Evolutionary conservation across 2,888 invertebrate genomes (phyloP).

Genomic region (Linyphia triangularis): DNA sequence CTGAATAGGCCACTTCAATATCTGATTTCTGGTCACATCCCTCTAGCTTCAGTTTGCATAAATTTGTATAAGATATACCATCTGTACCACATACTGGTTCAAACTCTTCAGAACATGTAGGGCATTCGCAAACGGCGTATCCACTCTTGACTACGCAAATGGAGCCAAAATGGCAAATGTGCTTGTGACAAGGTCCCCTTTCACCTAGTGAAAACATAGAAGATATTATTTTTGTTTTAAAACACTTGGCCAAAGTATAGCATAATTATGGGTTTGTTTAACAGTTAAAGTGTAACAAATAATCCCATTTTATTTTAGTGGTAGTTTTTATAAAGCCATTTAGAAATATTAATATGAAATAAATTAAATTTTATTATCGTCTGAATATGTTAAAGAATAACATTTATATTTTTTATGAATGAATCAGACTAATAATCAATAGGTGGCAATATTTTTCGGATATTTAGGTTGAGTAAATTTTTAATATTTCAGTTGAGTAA

Average conservation of each 20-base stretch:
- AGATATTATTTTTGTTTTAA: not conserved
- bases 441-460: too few species aligned
- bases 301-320: too few species aligned
- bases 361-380: too few species aligned
- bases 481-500: too few species aligned
- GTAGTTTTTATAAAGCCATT: too few species aligned
- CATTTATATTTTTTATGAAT: too few species aligned
- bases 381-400: too few species aligned
- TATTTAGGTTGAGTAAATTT: too few species aligned
- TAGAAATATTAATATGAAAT: too few species aligned
- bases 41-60: conserved; percentile 89
- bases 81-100: conserved; percentile 89
- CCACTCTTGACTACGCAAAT: conserved; percentile 86
- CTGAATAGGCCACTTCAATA: conserved; percentile 88
- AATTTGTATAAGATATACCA: conserved; percentile 83
- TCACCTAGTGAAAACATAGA: conserved; percentile 76
- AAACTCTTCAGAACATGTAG: conserved; percentile 90
- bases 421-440: too few species aligned
- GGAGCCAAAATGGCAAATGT: conserved; percentile 87
- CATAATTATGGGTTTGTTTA: not conserved
- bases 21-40: conserved; percentile 88
- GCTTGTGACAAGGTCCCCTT: conserved; percentile 81
- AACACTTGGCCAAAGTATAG: too few species aligned
- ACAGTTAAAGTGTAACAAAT: too few species aligned
- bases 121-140: conserved; percentile 90